Conservation (phyloP, 2,888 invertebrate genomes). For the Ophonus ardosiacus region DNA sequence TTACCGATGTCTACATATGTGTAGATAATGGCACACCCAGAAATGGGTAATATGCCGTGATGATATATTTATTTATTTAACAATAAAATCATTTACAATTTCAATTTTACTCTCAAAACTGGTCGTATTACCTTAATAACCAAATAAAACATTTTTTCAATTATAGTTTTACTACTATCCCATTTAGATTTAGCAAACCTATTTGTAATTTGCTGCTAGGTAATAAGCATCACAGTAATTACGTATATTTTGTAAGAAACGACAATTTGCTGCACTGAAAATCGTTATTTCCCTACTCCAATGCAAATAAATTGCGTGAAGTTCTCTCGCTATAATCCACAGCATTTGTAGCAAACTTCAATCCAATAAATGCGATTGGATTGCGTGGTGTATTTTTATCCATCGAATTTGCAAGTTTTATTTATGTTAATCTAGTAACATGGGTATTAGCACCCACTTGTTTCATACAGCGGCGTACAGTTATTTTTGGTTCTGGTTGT, state of each 20-base stretch:
- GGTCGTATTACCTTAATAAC: neutral
- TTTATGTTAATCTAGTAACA: neutral
- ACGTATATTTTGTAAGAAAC: neutral
- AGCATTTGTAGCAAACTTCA: neutral
- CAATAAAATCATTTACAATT: neutral
- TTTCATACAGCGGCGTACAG: neutral
- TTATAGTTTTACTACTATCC: neutral
- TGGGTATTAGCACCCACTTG: conserved; percentile 1
- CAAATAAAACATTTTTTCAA: neutral
- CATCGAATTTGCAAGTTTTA: neutral
- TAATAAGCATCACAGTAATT: neutral
- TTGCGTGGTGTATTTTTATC: neutral
- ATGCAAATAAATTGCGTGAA: neutral
- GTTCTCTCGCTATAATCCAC: neutral
- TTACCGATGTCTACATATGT: too few relatives aligned
- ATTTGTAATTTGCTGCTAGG: neutral
- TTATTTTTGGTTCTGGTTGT: neutral
- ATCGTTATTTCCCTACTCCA: neutral
- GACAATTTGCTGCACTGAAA: neutral
- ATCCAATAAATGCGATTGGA: neutral
- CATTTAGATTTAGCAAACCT: neutral
- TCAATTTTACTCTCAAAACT: neutral
- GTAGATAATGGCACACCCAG: too few relatives aligned
- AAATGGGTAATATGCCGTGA: too few relatives aligned
- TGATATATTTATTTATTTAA: too few relatives aligned